Base-by-base conservation (phyloP, 2,113 vertebrate species). In the Xiphophorus maculatus region DNA sequence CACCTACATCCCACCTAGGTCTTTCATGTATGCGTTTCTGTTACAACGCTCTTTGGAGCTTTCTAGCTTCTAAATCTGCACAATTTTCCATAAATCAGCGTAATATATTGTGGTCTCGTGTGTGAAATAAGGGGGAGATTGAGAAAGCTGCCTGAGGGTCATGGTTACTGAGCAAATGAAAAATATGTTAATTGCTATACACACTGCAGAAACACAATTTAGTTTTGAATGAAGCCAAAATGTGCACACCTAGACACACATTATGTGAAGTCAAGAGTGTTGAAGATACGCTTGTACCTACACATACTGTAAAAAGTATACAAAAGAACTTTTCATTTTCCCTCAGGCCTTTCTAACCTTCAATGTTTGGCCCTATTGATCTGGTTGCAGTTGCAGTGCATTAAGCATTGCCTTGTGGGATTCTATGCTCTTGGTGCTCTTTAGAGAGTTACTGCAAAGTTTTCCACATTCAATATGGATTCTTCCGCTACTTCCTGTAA, bases 161-260 rank as follows among this genome's bases (percentile, higher is more conserved):
- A 61, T 48, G 74, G 66, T 82, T 80, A 82, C 74, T 77, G 71
- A 33, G 29, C 76, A 88, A 88, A 91, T 78, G 79, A 84, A 85
- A 88, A 83, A 79, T 81, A 77, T 84, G 87, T 73, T 84, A 87
- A 90, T 85, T 87, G 60, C 32, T 14, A 71, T 63, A 44, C 62
- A 73, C 27, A 10, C 68, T 48, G 69, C 72, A 62, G 72, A 65
- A 73, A 79, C 60, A 13, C 61, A 72, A 80, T 90, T 86, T 68
- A 5, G 65, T 44, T 77, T 63, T 51, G 69, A 86, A 77, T 84
- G 35, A 88, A 84, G 81, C 61, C 29, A 10, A 6, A 42, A 40
- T 67, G 71, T 28, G 63, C 69, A 17, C 27, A 62, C 67, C 33
- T n/a, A 17, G 30, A 62, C 58, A 0, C 29, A 19, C 19, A 44